Percentiles rank a stretch among this genome's conserved stretches.
These are phyloP conservation scores for Amphipyra berbera DNA, from an alignment of 2,888 invertebrate genomes.

Conservation along the genomic window DNA sequence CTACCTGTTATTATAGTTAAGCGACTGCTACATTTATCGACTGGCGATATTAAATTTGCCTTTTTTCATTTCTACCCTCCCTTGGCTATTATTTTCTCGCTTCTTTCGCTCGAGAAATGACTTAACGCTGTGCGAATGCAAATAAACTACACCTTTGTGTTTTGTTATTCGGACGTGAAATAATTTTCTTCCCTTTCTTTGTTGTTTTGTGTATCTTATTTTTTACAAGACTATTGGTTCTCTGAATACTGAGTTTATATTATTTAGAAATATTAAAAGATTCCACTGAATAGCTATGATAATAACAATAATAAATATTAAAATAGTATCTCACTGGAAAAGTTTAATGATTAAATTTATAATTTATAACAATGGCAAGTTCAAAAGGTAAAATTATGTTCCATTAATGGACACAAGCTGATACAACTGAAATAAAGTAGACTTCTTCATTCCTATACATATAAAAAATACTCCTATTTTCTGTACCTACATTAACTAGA, in stretches of 20 bases:
- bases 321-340: too few relatives aligned
- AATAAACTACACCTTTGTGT: conserved; percentile 59
- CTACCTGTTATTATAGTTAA: conserved; percentile 73
- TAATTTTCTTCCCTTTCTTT: conserved; percentile 48
- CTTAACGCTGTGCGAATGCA: conserved; percentile 57
- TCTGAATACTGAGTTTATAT: conserved; percentile 14
- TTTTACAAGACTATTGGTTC: conserved; percentile 31
- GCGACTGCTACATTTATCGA: conserved; percentile 67
- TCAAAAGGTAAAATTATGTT: too few relatives aligned
- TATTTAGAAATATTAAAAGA: background rate
- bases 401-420: too few relatives aligned
- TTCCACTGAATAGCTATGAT: too few relatives aligned
- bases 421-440: too few relatives aligned
- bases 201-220: conserved; percentile 33
- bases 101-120: conserved; percentile 57
- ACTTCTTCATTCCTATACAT: too few relatives aligned
- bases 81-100: conserved; percentile 54
- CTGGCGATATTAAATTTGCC: conserved; percentile 67
- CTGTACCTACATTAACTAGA: too few relatives aligned
- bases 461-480: too few relatives aligned
- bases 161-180: conserved; percentile 58
- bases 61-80: conserved; percentile 59
- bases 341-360: too few relatives aligned
- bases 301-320: too few relatives aligned
- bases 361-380: too few relatives aligned